phyloP scores from a whole-genome alignment of 2,113 vertebrate genomes.

The Chascanopsetta lugubris region DNA sequence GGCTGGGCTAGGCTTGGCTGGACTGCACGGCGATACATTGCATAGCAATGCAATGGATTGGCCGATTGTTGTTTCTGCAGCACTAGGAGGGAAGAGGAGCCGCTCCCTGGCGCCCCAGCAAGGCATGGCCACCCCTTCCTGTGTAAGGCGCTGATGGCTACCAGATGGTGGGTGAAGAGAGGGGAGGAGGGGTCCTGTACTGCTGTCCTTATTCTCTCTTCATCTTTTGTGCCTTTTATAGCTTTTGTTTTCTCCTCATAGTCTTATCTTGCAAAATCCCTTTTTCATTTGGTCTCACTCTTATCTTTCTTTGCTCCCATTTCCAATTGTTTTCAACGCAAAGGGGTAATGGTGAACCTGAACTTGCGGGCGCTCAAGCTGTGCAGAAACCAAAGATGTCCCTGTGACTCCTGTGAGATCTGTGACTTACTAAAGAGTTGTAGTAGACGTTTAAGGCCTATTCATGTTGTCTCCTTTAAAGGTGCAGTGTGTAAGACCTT shows the following conservation, averaged over 20 bases:
- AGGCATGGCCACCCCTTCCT: constrained; percentile 78
- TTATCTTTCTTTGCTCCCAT: not conserved
- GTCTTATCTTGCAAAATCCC: not conserved
- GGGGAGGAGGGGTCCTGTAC: constrained; percentile 54
- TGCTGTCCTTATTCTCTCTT: constrained; percentile 25
- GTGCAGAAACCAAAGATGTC: constrained; percentile 16
- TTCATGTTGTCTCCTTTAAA: constrained; percentile 7
- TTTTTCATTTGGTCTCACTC: not conserved
- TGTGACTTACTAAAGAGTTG: constrained; percentile 21
- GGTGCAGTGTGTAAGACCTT: no score
- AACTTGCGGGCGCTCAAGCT: not conserved
- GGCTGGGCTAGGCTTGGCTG: no score
- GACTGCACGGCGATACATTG: constrained; percentile 4
- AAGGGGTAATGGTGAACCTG: not conserved
- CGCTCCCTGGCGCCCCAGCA: constrained; percentile 76
- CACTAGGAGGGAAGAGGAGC: constrained; percentile 65
- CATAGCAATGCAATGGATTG: constrained; percentile 33
- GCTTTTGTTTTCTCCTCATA: not conserved
- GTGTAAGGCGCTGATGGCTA: constrained; percentile 81
- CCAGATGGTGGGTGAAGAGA: constrained; percentile 78
- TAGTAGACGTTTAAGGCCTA: constrained; percentile 27
- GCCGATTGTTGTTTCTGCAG: constrained; percentile 73
- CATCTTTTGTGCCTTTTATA: constrained; percentile 15
- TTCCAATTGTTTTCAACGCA: constrained; percentile 4
- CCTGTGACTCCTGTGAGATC: constrained; percentile 17